Evolutionary conservation across 2,113 vertebrate species (phyloP).

Genomic region (Maccullochella peelii): DNA sequence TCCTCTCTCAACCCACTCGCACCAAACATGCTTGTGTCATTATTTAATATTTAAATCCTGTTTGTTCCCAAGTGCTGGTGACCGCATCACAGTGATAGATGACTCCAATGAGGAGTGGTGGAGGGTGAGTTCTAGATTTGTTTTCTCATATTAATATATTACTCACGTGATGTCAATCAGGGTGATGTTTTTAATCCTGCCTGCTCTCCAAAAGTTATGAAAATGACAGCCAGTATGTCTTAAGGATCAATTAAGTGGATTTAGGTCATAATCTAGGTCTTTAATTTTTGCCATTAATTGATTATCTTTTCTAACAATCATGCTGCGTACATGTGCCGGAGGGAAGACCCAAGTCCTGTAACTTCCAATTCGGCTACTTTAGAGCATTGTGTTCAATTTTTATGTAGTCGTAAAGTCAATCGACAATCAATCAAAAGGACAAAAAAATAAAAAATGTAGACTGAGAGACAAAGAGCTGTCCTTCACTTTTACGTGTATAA

Average conservation of each 20-base stretch:
- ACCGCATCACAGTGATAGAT: constrained; percentile 93
- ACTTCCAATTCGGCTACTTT: not conserved
- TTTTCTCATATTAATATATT: not conserved
- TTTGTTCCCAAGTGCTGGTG: constrained; percentile 86
- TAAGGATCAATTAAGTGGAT: constrained; percentile 22
- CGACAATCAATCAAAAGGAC: not conserved
- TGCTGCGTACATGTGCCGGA: not conserved
- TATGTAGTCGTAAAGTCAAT: not conserved
- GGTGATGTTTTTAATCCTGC: not conserved
- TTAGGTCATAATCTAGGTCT: constrained; percentile 25
- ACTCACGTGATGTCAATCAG: not conserved
- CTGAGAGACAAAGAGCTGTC: not conserved
- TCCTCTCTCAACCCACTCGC: not conserved
- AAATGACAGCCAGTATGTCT: not conserved
- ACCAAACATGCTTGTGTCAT: not conserved
- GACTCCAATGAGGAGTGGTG: constrained; percentile 98
- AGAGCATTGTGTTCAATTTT: not conserved
- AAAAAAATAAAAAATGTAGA: not conserved
- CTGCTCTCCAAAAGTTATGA: not conserved
- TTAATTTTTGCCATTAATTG: constrained; percentile 30
- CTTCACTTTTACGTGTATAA: too few relatives aligned
- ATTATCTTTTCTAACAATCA: constrained; percentile 18
- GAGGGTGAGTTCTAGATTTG: constrained; percentile 85
- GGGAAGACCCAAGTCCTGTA: not conserved
- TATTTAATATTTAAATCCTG: constrained; percentile 6